These are phyloP conservation scores for Drosophila paramelanica DNA, from an alignment of 2,888 invertebrate species.

Conservation along the genomic window DNA sequence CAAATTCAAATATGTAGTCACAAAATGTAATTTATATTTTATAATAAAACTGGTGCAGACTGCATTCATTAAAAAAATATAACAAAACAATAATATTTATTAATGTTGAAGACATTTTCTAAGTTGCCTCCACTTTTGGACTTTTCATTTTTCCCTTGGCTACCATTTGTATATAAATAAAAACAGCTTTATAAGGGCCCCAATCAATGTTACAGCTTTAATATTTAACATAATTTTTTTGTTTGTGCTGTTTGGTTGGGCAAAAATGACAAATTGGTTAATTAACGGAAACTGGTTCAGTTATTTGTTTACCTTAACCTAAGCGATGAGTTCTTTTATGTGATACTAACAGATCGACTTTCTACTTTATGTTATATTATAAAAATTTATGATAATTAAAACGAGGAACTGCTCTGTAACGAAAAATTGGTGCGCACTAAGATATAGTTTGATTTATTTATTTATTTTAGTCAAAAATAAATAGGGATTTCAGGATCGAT, in stretches of 20 bases:
- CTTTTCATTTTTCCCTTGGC: constrained; percentile 15
- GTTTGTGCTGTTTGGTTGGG: constrained; percentile 7
- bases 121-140: constrained; percentile 27
- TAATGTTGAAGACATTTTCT: constrained; percentile 24
- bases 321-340: constrained; percentile 14
- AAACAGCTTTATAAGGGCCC: constrained; percentile 27
- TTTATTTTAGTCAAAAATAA: constrained; percentile 42
- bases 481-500: too few relatives aligned
- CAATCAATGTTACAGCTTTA: constrained; percentile 19
- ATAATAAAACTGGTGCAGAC: constrained; percentile 45
- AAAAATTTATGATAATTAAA: neutral
- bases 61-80: constrained; percentile 22
- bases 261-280: constrained; percentile 73
- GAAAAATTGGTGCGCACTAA: neutral
- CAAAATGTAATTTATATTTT: constrained; percentile 59
- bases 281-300: constrained; percentile 70
- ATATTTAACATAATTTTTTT: constrained; percentile 24
- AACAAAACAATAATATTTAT: constrained; percentile 26
- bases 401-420: neutral
- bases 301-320: constrained; percentile 24
- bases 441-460: constrained; percentile 35
- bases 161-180: constrained; percentile 10
- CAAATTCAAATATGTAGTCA: constrained; percentile 37
- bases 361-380: constrained; percentile 35
- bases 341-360: constrained; percentile 24